Percentiles rank a stretch among this genome's conserved stretches.
Conservation (phyloP, 2,888 invertebrate species). For the Norana najaformis region DNA sequence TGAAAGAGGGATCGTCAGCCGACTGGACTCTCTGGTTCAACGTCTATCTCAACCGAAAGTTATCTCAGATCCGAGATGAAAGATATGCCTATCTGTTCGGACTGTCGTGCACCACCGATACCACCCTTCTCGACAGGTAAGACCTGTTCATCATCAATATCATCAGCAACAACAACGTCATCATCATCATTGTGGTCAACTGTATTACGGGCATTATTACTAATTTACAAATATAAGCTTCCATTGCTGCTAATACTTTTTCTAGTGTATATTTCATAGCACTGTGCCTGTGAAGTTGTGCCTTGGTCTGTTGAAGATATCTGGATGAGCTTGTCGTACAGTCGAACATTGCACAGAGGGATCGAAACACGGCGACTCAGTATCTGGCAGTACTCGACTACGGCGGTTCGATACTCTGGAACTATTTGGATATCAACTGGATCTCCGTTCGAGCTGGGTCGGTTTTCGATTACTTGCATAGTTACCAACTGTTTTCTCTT, state of each 20-base stretch:
- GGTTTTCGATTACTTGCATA: background rate
- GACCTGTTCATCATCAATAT: background rate
- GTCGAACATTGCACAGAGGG: conserved; percentile 21
- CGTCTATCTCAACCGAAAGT: conserved; percentile 25
- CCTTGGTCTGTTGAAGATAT: background rate
- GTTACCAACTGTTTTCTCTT: background rate
- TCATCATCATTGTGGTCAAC: too few species aligned
- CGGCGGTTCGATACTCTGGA: conserved; percentile 30
- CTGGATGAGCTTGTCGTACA: background rate
- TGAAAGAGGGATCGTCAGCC: background rate
- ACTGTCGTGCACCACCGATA: conserved; percentile 8
- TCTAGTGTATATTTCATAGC: background rate
- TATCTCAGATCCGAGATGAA: conserved; percentile 21
- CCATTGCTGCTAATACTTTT: background rate
- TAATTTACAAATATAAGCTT: background rate
- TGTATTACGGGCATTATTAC: background rate
- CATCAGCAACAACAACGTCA: too few species aligned
- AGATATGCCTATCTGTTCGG: conserved; percentile 27
- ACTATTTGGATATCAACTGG: conserved; percentile 30
- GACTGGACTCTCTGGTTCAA: conserved; percentile 24
- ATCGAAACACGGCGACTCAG: conserved; percentile 25
- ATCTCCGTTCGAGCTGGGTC: background rate
- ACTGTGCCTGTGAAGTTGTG: background rate
- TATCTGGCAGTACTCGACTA: conserved; percentile 30
- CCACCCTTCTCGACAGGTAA: conserved; percentile 16